Percentiles rank a stretch among this genome's conserved stretches.
Evolutionary conservation across 1,140 invertebrate genomes (phyloP).

Genomic region (Drosophila tropicalis): DNA sequence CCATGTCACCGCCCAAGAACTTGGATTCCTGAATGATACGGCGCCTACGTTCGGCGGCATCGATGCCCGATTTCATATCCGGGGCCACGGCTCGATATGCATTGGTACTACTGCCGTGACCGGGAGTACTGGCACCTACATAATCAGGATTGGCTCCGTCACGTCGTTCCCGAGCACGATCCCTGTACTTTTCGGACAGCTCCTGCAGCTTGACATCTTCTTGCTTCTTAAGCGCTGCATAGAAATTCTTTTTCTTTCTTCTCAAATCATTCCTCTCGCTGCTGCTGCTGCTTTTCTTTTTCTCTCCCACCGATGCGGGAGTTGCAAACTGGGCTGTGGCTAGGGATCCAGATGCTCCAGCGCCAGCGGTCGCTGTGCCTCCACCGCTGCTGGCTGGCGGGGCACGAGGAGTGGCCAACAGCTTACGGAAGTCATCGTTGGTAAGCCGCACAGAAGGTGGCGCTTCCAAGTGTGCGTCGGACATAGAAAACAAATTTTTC

Average conservation of each 20-base stretch:
- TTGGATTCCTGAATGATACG: slow-evolving; percentile 99
- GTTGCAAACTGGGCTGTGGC: slow-evolving; percentile 78
- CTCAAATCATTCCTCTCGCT: slow-evolving; percentile 88
- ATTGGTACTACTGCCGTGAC: slow-evolving; percentile 86
- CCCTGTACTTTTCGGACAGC: slow-evolving; percentile 96
- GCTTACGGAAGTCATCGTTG: slow-evolving; percentile 98
- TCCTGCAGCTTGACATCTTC: slow-evolving; percentile 98
- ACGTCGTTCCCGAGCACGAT: slow-evolving; percentile 95
- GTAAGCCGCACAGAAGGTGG: slow-evolving; percentile 90
- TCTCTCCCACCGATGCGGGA: slow-evolving; percentile 83
- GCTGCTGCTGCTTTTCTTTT: slow-evolving; percentile 78
- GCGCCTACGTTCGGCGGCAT: slow-evolving; percentile 96
- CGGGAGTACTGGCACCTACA: slow-evolving; percentile 90
- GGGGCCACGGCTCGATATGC: slow-evolving; percentile 97
- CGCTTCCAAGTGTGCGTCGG: slow-evolving; percentile 71
- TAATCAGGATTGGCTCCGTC: slow-evolving; percentile 94
- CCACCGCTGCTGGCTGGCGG: slow-evolving; percentile 84
- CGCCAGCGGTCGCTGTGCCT: slow-evolving; percentile 29
- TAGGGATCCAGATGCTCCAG: slow-evolving; percentile 74
- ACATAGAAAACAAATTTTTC: slow-evolving; percentile 35
- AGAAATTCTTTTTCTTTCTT: slow-evolving; percentile 95
- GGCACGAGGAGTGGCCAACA: slow-evolving; percentile 96
- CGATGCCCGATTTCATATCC: slow-evolving; percentile 95
- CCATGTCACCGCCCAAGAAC: slow-evolving; percentile 99
- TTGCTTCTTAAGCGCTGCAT: slow-evolving; percentile 97